These are phyloP conservation scores for Sycobia sp. DNA, from an alignment of 1,140 invertebrate species.

Conservation along the genomic window DNA sequence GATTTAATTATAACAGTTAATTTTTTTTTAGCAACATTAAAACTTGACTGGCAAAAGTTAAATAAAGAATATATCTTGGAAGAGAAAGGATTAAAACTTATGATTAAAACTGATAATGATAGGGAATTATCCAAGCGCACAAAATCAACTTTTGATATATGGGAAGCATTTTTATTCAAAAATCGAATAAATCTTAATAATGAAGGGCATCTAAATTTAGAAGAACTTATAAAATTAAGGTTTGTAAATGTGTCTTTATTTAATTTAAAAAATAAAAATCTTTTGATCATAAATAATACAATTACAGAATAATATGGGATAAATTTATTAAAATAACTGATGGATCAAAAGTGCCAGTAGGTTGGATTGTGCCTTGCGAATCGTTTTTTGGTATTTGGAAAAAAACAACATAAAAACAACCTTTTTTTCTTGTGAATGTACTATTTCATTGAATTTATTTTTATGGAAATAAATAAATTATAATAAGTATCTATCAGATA, in stretches of 20 bases:
- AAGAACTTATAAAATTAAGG: conserved; percentile 45
- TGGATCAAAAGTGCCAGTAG: conserved; percentile 61
- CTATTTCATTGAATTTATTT: neutral
- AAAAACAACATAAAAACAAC: neutral
- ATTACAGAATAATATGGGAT: conserved; percentile 63
- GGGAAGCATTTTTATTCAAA: conserved; percentile 53
- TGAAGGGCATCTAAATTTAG: conserved; percentile 54
- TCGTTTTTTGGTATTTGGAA: conserved; percentile 55
- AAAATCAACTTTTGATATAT: conserved; percentile 48
- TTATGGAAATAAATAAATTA: neutral
- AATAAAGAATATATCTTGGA: conserved; percentile 55
- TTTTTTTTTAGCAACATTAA: no score
- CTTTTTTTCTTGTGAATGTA: no score
- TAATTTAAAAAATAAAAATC: no score
- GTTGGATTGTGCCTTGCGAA: conserved; percentile 63
- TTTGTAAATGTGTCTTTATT: neutral
- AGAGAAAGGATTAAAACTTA: conserved; percentile 56
- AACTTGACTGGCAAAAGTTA: conserved; percentile 50
- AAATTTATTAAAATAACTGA: conserved; percentile 54
- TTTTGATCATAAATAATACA: no score
- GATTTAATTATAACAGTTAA: no score
- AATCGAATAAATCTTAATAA: conserved; percentile 41
- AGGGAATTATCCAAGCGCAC: conserved; percentile 49
- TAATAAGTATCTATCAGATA: neutral
- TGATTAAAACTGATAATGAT: conserved; percentile 56